Base-by-base conservation (phyloP, 2,113 vertebrate genomes). In the Embiotoca jacksoni region DNA sequence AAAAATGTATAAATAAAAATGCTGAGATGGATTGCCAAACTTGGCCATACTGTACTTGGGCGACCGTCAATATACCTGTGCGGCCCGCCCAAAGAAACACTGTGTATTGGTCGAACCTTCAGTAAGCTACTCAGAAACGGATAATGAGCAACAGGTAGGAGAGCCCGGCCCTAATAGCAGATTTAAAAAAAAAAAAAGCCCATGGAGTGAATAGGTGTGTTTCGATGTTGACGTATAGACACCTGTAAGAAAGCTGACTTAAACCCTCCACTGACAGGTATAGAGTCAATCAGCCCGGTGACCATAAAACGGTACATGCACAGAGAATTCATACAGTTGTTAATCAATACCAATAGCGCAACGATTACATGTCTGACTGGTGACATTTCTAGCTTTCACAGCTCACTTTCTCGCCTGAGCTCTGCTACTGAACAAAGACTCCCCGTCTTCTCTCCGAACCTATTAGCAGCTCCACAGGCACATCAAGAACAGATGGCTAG, bases 341-440 rank as follows among this genome's bases (percentile, higher is more conserved):
- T 63, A 65, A 69, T 80, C 78, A 50, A 64, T 80, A 72, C 9
- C 63, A 60, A 52, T 62, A 64, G 50, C 44, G 33, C 3, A n/a
- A 16, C 1, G 1, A 60, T 36, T 76, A 53, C 58, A 37, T 58
- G 47, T 75, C 15, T 75, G 62, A 50, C 41, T 31, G 50, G 36
- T 65, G 74, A 64, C 35, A 67, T 73, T 59, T 80, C 46, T 30
- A 47, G 7, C 58, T 61, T 54, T 76, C 62, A 47, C 64, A 30
- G 59, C 33, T 59, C 52, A 32, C 39, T 75, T 47, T 65, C 62
- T 59, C 13, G 14, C 57, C 10, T 35, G 49, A 36, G 50, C 15
- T 57, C 56, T 33, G 37, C 61, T 35, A 15, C 65, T 75, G 56
- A 75, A 75, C 65, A 68, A 50, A 65, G 16, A 67, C 30, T 39